Base-by-base conservation (phyloP, 1,140 invertebrate species). In the Drosophila sucinea region DNA sequence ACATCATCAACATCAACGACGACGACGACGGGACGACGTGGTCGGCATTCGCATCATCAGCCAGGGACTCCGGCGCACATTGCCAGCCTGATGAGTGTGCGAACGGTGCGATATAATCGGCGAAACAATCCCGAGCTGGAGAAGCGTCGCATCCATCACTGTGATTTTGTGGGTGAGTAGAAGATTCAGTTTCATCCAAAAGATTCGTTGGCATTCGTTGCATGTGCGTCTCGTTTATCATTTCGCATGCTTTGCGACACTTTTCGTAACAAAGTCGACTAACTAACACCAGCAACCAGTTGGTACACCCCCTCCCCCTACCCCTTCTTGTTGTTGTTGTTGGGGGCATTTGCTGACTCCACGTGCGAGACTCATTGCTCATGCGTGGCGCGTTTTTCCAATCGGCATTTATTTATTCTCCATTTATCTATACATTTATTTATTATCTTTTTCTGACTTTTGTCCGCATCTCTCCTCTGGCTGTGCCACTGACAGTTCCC, bases 71-170 rank as follows among this genome's bases (percentile, higher is more conserved):
- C 91, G 77, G 67, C 92, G 75, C 62, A 87, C 82, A 69, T 92
- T 81, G 70, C 79, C 72, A 65, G 84, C 91, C 41, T 82, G 79
- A 67, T 92, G 76, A 93, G 92, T 87, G 44, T 92, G 87, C 67
- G 91, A 72, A 89, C 90, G 0, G 90, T 91, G 27, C 92, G 90
- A 7, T 98, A 98, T 93, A 98, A 99, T 93, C 94, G 98, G 73
- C 94, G 98, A 81, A 99, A 99, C 92, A 99, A 99, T 93, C 98
- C 98, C 0, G 98, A 99, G 92, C 92, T 99, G 70, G 98, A 99
- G 92, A 98, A 98, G 92, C 94, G 98, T 77, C 93, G 98, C 89
- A 97, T 98, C 75, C 98, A 99, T 92, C 97, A 97, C 92, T 99
- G 98, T 93, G 96, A 98, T 93, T 99, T 97, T 92, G 95, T 97